Evolutionary conservation across 2,797 vertebrate species (phyloP).

Genomic region (Microctenopoma stevenorrisi): DNA sequence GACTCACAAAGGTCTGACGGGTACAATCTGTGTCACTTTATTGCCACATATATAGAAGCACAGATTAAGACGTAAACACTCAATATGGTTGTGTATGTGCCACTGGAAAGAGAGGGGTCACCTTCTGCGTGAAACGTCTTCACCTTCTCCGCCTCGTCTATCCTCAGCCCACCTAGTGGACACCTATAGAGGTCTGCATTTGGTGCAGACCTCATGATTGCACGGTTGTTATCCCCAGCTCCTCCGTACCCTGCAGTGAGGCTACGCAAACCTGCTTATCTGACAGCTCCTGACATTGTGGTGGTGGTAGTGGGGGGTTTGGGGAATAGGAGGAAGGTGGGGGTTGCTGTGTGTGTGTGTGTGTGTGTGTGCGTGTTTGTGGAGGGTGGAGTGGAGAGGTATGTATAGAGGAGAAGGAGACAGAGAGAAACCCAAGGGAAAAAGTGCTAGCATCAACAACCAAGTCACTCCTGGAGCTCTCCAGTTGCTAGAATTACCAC

Average conservation of each 20-base stretch:
- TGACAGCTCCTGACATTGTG: slow-evolving; percentile 83
- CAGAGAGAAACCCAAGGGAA: slow-evolving; percentile 74
- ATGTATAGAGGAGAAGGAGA: slow-evolving; percentile 69
- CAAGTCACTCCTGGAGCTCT: slow-evolving; percentile 80
- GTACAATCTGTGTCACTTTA: slow-evolving; percentile 47
- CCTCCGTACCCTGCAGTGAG: slow-evolving; percentile 73
- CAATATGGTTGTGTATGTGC: slow-evolving; percentile 30
- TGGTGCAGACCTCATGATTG: slow-evolving; percentile 73
- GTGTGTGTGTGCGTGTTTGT: slow-evolving; percentile 12
- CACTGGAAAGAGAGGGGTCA: slow-evolving; percentile 56
- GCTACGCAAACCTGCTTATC: slow-evolving; percentile 80
- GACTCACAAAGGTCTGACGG: slow-evolving; percentile 58
- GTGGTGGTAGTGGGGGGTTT: slow-evolving; percentile 46
- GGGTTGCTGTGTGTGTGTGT: slow-evolving; percentile 7
- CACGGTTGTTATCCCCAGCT: slow-evolving; percentile 75
- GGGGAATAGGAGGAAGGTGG: slow-evolving; percentile 39
- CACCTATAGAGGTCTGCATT: slow-evolving; percentile 58
- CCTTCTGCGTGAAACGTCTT: slow-evolving; percentile 66
- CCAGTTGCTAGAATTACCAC: slow-evolving; percentile 77
- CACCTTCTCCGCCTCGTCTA: slow-evolving; percentile 34
- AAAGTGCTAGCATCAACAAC: slow-evolving; percentile 82
- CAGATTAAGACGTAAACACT: slow-evolving; percentile 64
- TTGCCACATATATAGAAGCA: slow-evolving; percentile 50
- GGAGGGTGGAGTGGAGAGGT: slow-evolving; percentile 31
- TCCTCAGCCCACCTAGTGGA: slow-evolving; percentile 38